These are phyloP conservation scores for western clawed frog (Xenopus tropicalis) DNA, from an alignment of 2,113 vertebrate species.

Conservation along the genomic window UCB_Xtro_10.0 CM004446.2:98603001-98603500, in stretches of 20 bases:
- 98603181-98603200: no score
- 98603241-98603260: neutral
- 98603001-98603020: no score
- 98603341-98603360: neutral
- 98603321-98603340: neutral
- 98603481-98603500: neutral
- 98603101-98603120: no score
- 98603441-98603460: conserved; percentile 16
- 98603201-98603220: no score
- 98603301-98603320: neutral
- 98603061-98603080: no score
- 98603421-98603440: neutral
- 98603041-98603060: no score
- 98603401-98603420: neutral
- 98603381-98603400: neutral
- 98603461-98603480: neutral
- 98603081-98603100: no score
- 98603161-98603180: neutral
- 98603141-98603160: no score
- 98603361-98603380: conserved; percentile 21
- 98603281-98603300: neutral
- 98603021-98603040: no score
- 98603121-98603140: no score
- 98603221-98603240: no score
- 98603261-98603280: conserved; percentile 7